Conservation (phyloP, 2,113 vertebrate species). For the Penelope pileata region DNA sequence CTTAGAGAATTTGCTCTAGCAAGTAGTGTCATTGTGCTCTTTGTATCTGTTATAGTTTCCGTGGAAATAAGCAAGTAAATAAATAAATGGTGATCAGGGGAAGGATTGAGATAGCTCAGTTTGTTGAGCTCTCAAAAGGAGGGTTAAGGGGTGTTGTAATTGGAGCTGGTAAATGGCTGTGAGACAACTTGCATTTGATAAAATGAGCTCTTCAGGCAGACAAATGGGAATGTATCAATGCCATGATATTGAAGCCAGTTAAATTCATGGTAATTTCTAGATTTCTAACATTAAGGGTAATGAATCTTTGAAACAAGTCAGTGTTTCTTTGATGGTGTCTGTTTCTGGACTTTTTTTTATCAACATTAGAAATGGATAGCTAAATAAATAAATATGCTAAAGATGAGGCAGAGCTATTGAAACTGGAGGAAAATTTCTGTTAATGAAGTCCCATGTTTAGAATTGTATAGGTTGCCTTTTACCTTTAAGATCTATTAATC, state of each 20-base stretch:
- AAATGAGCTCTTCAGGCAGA: not conserved
- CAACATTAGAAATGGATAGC: not conserved
- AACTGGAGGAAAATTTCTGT: not conserved
- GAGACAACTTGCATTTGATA: not conserved
- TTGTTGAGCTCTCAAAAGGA: not conserved
- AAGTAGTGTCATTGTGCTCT: not conserved
- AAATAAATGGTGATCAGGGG: not conserved
- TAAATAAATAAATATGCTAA: not conserved
- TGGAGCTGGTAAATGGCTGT: not conserved
- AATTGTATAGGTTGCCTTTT: not conserved
- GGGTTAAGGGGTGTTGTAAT: not conserved
- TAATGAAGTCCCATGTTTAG: not conserved
- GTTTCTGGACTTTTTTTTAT: not conserved
- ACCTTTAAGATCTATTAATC: not conserved
- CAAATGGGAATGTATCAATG: not conserved
- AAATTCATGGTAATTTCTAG: not conserved
- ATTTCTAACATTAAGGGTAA: not conserved
- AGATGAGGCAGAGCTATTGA: not conserved
- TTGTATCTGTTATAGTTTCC: not conserved
- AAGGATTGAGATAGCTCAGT: not conserved
- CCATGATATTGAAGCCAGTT: not conserved
- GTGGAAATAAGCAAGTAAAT: not conserved
- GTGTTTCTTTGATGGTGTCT: not conserved
- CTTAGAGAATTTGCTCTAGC: not conserved
- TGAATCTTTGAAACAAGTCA: not conserved